Conservation (phyloP, 2,797 vertebrate species). For the Protonibea diacanthus region DNA sequence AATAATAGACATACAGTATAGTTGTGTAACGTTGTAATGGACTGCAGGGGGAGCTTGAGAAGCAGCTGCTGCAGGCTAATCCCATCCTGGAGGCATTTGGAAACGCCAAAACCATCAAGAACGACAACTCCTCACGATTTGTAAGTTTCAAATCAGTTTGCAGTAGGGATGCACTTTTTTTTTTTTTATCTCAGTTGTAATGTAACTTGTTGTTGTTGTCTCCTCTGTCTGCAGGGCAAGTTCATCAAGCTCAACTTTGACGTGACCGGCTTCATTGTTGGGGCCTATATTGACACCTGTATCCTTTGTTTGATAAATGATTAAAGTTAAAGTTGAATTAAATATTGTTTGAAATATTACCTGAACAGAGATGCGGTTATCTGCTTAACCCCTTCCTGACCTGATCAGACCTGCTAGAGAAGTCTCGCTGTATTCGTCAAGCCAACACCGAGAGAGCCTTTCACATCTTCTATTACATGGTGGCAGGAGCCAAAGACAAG, state of each 20-base stretch:
- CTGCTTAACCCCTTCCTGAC: constrained; percentile 49
- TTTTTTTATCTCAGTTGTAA: background rate
- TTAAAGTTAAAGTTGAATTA: too few species aligned
- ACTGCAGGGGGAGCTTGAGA: constrained; percentile 94
- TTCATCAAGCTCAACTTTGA: constrained; percentile 99
- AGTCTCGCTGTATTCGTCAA: constrained; percentile 96
- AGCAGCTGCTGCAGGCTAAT: constrained; percentile 97
- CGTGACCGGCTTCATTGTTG: constrained; percentile 95
- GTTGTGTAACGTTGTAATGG: background rate
- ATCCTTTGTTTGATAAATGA: constrained; percentile 84
- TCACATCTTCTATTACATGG: constrained; percentile 98
- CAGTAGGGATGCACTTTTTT: too few species aligned
- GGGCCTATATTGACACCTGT: constrained; percentile 98
- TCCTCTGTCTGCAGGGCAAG: constrained; percentile 89
- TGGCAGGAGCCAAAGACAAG: constrained; percentile 91
- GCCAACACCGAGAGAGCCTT: constrained; percentile 93
- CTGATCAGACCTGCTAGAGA: constrained; percentile 93
- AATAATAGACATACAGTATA: rapidly evolving
- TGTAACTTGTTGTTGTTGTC: background rate
- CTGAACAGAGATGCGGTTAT: background rate
- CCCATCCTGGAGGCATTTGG: constrained; percentile 98
- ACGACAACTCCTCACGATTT: constrained; percentile 97
- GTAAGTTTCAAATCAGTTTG: constrained; percentile 70
- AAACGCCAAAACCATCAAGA: constrained; percentile 98
- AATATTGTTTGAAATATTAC: background rate